phyloP scores from a whole-genome alignment of 2,797 vertebrate genomes.

The Orientallactaga sibirica region DNA sequence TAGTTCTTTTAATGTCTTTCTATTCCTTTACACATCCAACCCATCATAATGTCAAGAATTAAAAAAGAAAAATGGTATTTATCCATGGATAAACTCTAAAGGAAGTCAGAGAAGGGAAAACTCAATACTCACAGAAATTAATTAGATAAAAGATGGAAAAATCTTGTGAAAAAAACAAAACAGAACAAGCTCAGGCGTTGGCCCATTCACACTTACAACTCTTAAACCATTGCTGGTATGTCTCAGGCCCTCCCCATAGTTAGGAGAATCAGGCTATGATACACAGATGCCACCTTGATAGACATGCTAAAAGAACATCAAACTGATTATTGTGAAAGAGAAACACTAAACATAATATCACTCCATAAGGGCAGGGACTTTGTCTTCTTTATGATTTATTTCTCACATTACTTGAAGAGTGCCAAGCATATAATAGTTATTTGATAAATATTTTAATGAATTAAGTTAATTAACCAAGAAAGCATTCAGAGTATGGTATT shows the following conservation, averaged over 20 bases:
- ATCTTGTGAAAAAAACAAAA: background rate
- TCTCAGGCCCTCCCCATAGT: background rate
- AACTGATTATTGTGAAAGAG: slow-evolving; percentile 48
- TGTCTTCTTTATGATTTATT: slow-evolving; percentile 49
- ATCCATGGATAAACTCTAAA: slow-evolving; percentile 4
- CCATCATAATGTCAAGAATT: slow-evolving; percentile 54
- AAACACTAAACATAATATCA: slow-evolving; percentile 23
- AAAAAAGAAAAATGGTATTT: slow-evolving; percentile 3
- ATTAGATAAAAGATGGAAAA: slow-evolving; percentile 39
- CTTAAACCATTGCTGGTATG: background rate
- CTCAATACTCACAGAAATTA: slow-evolving; percentile 34
- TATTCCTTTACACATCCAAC: background rate
- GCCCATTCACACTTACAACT: background rate
- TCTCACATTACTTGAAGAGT: slow-evolving; percentile 52
- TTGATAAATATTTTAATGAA: slow-evolving; percentile 65
- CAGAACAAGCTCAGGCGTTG: slow-evolving; percentile 14
- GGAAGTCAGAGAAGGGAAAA: slow-evolving; percentile 31
- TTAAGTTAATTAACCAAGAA: slow-evolving; percentile 58
- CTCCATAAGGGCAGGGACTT: background rate
- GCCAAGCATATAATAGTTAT: background rate
- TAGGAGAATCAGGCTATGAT: slow-evolving; percentile 45
- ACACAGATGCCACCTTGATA: slow-evolving; percentile 52
- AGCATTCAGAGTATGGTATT: slow-evolving; percentile 51
- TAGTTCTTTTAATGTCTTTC: slow-evolving; percentile 55
- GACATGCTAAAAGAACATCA: slow-evolving; percentile 35